phyloP scores from a whole-genome alignment of 2,113 vertebrate species.

The Hystrix cristata region DNA sequence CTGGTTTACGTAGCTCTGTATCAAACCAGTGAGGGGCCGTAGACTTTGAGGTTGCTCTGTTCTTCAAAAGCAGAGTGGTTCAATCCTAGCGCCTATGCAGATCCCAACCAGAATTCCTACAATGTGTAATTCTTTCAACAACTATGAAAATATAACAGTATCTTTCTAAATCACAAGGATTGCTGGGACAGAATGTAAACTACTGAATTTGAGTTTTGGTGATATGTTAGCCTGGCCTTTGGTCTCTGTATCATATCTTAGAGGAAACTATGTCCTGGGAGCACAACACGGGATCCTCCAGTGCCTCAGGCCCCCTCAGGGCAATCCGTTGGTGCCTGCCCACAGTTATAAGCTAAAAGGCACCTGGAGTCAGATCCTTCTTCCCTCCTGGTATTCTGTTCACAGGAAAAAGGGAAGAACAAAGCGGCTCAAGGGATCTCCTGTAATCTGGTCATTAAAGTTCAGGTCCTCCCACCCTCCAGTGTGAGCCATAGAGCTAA shows the following conservation, averaged over 20 bases:
- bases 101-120: neutral
- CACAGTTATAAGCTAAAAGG: neutral
- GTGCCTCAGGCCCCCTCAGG: neutral
- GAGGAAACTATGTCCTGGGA: neutral
- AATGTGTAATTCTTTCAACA: neutral
- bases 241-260: neutral
- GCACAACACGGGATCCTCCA: neutral
- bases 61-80: neutral
- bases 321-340: neutral
- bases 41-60: neutral
- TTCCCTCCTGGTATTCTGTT: neutral
- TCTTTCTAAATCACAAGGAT: neutral
- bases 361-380: neutral
- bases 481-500: conserved; percentile 54
- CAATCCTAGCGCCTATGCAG: neutral
- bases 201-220: neutral
- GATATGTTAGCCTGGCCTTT: neutral
- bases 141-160: neutral
- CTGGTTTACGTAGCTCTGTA: accelerated
- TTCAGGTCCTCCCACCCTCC: neutral
- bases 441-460: neutral
- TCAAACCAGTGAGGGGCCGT: neutral
- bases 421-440: neutral
- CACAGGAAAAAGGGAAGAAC: neutral
- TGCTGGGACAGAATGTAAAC: neutral